A percentile compares a stretch with the other conserved stretches of the same genome.
Conservation (phyloP, 2,113 vertebrate species). For the Mus musculus region GRCm39 chr16:89192501-89193000, state of each 20-base stretch:
- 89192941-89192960: too few relatives aligned
- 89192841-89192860: neutral
- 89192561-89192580: neutral
- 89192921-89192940: too few relatives aligned
- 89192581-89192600: neutral
- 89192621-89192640: neutral
- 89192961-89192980: neutral
- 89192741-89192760: neutral
- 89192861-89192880: neutral
- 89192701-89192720: neutral
- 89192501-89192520: neutral
- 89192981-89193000: too few relatives aligned
- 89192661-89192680: neutral
- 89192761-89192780: neutral
- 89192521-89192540: neutral
- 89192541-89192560: neutral
- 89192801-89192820: neutral
- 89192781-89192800: neutral
- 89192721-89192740: neutral
- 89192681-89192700: too few relatives aligned
- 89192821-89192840: neutral
- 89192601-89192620: neutral
- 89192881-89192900: neutral
- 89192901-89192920: neutral
- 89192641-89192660: neutral